Evolutionary conservation across 2,797 vertebrate species (phyloP), one percentile per base, ranked within the genome.

Genomic region (Phyllotis vaccarum): DNA sequence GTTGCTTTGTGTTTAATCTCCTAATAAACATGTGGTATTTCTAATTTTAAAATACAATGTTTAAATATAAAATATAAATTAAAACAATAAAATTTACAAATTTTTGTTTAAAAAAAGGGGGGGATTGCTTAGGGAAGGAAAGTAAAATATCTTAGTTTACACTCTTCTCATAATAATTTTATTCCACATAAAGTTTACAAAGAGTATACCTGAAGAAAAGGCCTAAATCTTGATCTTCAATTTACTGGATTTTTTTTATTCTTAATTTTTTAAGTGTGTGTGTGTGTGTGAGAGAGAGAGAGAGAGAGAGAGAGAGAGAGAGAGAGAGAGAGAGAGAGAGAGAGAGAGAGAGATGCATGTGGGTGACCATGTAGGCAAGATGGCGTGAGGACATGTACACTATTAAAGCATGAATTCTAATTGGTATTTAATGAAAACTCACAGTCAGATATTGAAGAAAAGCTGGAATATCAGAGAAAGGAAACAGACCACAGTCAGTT

Each of bases 1-100:
- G 7, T 66, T 83, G 56, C 16, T 94, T 93, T 86, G 37, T 27
- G 89, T 95, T 52, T 22, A 64, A n/a, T 21, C 19, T 13, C 82
- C 56, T n/a, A 90, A 90, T 66, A 75, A 82, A 70, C n/a, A n/a
- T 83, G 29, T 91, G 3, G 19, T 82, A 2, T 89, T 89, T 87
- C 16, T 80, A 90, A 85, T 95, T 94, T 93, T 72, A 78, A 68
- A 95, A 60, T 82, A 40, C 54, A 95, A 88, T 62, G 7, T 34
- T n/a, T n/a, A n/a, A n/a, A n/a, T n/a, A n/a, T n/a, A n/a, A n/a
- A n/a, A n/a, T n/a, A n/a, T n/a, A n/a, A n/a, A n/a, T n/a, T n/a
- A n/a, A n/a, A n/a, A n/a, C n/a, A n/a, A n/a, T n/a, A n/a, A n/a
- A n/a, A n/a, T n/a, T n/a, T n/a, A n/a, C n/a, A n/a, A n/a, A n/a